Conservation (phyloP, 2,113 vertebrate species). For the Tympanuchus pallidicinctus region DNA sequence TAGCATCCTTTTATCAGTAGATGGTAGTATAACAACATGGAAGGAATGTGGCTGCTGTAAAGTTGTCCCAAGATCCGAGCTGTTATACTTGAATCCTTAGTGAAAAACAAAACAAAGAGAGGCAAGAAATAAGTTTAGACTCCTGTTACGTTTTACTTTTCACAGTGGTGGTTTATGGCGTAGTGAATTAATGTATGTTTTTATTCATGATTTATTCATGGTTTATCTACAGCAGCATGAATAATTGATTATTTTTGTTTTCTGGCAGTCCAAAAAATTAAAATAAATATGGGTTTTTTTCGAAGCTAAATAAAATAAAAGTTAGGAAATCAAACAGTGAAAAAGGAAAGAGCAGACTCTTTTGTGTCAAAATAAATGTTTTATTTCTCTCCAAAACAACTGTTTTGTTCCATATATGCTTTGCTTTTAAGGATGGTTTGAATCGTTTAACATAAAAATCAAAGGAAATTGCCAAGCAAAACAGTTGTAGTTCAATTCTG, state of each 20-base stretch:
- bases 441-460: slow-evolving; percentile 57
- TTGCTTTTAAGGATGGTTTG: slow-evolving; percentile 41
- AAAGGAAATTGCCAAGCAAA: slow-evolving; percentile 45
- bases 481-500: slow-evolving; percentile 44
- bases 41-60: slow-evolving; percentile 13
- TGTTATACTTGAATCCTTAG: not conserved
- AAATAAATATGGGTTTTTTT: not conserved
- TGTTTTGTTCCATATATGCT: slow-evolving; percentile 48
- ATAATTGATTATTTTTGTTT: slow-evolving; percentile 65
- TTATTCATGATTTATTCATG: slow-evolving; percentile 25
- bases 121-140: not conserved
- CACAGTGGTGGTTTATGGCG: not conserved
- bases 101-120: slow-evolving; percentile 10
- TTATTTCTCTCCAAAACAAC: slow-evolving; percentile 44
- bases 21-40: slow-evolving; percentile 79
- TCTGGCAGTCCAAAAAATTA: not conserved
- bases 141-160: not conserved
- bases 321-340: slow-evolving; percentile 12
- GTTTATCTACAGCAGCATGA: not conserved
- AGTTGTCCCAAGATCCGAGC: not conserved
- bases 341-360: slow-evolving; percentile 29
- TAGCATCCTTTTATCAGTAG: slow-evolving; percentile 80
- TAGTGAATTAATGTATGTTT: not conserved
- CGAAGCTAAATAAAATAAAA: not conserved
- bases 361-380: slow-evolving; percentile 52